Evolutionary conservation across 2,113 vertebrate species (phyloP), one percentile per base, ranked within the genome.

Genomic region (Steatornis caripensis): DNA sequence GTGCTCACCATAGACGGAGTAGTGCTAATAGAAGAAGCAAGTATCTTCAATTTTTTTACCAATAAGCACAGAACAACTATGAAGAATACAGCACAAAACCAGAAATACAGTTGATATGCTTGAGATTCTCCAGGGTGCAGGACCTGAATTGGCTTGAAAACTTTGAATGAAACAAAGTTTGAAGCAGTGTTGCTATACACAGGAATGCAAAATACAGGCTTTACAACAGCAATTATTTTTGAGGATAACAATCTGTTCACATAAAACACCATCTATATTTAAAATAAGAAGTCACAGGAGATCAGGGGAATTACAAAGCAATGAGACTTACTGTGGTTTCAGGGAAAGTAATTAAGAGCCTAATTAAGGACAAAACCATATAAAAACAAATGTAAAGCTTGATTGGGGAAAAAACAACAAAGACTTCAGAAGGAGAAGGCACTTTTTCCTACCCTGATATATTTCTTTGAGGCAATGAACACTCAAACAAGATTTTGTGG

Each of bases 361-460:
- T 97, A 97, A 96, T 97, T 97, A 97, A 96, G 94, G 89, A 94
- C 84, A 95, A 96, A 95, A 90, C 76, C 86, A 89, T 95, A 93
- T 41, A 93, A 97, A 96, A 92, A 93, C 84, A 92, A 89, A 94
- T 93, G 74, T 64, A 87, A 94, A 94, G 36, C 84, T 89, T 95
- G 72, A 76, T 87, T 39, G 36, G 13, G 21, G 4, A 45, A 93
- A 91, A 94, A 77, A 3, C 18, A 93, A 51, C 43, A 93, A 62
- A 77, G 34, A 61, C 89, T 91, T 69, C 12, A 20, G 69, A 78
- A 68, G 15, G n/a, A 5, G 30, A 89, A 94, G 37, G 69, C 51
- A 89, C 18, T 95, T 95, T 92, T 89, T 84, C 39, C 60, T 87
- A 60, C 51, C n/a, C 49, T 88, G 41, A 48, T 81, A 27, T 17